These are phyloP conservation scores for Pseudomyrmex dendroicus DNA, from an alignment of 1,140 invertebrate genomes.

Conservation along the genomic window DNA sequence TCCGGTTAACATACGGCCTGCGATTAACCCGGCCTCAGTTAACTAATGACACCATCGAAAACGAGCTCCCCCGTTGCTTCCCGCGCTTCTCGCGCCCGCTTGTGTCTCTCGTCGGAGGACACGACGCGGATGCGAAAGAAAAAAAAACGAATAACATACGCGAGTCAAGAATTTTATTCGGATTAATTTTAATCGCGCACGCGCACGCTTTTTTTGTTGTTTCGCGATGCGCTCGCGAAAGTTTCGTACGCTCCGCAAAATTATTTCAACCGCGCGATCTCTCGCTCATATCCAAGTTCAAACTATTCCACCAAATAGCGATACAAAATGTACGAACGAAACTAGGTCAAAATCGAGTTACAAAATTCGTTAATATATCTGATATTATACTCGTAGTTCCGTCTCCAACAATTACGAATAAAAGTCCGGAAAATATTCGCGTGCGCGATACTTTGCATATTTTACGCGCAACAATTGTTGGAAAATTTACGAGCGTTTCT, in stretches of 20 bases:
- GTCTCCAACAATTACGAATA: slow-evolving; percentile 20
- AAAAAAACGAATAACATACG: slow-evolving; percentile 38
- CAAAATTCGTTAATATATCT: slow-evolving; percentile 23
- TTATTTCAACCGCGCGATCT: slow-evolving; percentile 25
- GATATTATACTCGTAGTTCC: slow-evolving; percentile 7
- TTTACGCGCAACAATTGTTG: not conserved
- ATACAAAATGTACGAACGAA: slow-evolving; percentile 3
- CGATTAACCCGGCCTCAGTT: slow-evolving; percentile 52
- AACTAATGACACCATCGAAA: slow-evolving; percentile 56
- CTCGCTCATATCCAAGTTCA: not conserved
- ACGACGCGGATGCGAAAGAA: not conserved
- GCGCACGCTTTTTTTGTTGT: not conserved
- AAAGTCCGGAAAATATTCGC: slow-evolving; percentile 7
- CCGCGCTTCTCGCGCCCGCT: not conserved
- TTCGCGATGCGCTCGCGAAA: too few relatives aligned
- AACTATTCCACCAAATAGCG: slow-evolving; percentile 4
- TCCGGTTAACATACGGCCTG: slow-evolving; percentile 43
- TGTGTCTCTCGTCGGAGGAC: not conserved
- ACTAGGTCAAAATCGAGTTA: slow-evolving; percentile 39
- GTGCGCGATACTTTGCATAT: slow-evolving; percentile 14
- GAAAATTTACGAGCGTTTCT: not conserved
- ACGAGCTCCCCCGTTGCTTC: slow-evolving; percentile 26
- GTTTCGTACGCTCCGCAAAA: slow-evolving; percentile 23
- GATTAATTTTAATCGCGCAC: slow-evolving; percentile 49
- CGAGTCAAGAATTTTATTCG: slow-evolving; percentile 42